phyloP scores from a whole-genome alignment of 2,113 vertebrate species.

The Silurus glanis region DNA sequence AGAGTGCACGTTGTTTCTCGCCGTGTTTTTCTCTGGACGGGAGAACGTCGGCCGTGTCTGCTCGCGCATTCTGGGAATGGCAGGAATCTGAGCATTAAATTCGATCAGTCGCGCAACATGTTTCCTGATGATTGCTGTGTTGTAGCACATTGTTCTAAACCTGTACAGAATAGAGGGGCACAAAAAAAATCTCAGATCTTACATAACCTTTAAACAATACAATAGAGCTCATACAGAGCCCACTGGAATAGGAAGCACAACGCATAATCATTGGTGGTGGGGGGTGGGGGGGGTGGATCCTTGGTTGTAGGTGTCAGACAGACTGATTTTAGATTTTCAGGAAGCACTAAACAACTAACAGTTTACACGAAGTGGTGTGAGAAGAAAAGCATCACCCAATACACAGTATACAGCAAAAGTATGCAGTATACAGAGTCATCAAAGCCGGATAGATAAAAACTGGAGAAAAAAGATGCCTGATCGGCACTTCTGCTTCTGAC shows the following conservation, averaged over 20 bases:
- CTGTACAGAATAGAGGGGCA: not conserved
- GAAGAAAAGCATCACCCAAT: too few species aligned
- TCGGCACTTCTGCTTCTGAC: not conserved
- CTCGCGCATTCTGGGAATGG: not conserved
- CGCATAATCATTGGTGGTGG: not conserved
- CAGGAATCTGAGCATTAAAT: constrained; percentile 1
- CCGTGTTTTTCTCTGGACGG: not conserved
- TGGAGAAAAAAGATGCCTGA: too few species aligned
- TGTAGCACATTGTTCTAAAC: not conserved
- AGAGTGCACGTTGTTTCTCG: not conserved
- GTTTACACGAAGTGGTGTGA: not conserved
- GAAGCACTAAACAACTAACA: not conserved
- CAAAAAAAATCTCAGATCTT: not conserved
- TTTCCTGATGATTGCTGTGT: not conserved
- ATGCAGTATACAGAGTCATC: too few species aligned
- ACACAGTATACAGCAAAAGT: not conserved
- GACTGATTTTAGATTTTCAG: not conserved
- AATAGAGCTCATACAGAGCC: not conserved
- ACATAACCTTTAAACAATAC: not conserved
- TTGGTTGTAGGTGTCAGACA: not conserved
- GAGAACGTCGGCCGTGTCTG: not conserved
- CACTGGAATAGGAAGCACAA: not conserved
- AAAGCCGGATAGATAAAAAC: not conserved
- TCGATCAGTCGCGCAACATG: not conserved
- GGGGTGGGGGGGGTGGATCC: not conserved